Base-by-base conservation (phyloP, 2,113 vertebrate genomes). In the Alligator sinensis region DNA sequence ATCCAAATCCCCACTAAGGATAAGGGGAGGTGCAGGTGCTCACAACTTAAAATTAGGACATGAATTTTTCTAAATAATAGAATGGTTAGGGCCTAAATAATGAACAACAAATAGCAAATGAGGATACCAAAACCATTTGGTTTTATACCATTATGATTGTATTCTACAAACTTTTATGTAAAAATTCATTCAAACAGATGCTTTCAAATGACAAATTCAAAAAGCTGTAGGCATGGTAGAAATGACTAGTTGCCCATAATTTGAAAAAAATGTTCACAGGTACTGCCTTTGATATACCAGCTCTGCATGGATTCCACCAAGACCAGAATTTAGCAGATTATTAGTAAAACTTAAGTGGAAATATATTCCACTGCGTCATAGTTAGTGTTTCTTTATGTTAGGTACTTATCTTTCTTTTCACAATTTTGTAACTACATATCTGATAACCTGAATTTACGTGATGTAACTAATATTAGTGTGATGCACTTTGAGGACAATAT, bases 281-380 rank as follows among this genome's bases (percentile, higher is more conserved):
- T 64, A 64, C 72, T 88, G 64, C 94, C 10, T 95, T 95, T 87
- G 90, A 87, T 85, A 91, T 92, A 27, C 90, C 86, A 78, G n/a
- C 82, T 83, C 86, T 78, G 86, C 81, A 30, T 84, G 75, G 27
- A 55, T 30, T 86, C 95, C 92, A 75, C 89, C 89, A 74, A 90
- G 95, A 58, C 84, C 74, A 58, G 30, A 91, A 79, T 38, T 83
- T 63, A 25, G 25, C 61, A 82, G 38, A 55, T 24, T 83, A 34
- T 34, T 34, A 60, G n/a, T 21, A 24, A 24, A 34, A 15, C 60
- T n/a, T 86, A 62, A 88, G 22, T 28, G 77, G n/a, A 27, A 54
- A 6, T n/a, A 54, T 82, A 82, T 9, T 54, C 47, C 61, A 81
- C 60, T 80, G 13, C 55, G 70, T 13, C 59, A 14, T 61, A 82